Conservation (phyloP, 2,797 vertebrate species). For the Tarsius wallacei region DNA sequence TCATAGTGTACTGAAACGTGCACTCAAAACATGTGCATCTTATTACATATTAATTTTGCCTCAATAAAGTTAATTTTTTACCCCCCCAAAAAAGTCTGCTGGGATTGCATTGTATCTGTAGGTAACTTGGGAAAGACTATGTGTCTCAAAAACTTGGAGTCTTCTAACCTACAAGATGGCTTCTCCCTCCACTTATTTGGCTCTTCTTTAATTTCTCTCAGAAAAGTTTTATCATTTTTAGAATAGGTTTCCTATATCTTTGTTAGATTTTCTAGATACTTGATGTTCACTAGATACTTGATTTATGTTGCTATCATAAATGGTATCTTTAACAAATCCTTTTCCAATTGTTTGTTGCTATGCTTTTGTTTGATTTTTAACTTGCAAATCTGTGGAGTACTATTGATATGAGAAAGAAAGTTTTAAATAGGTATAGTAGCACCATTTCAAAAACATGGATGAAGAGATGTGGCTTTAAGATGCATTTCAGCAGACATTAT, state of each 20-base stretch:
- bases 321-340: not conserved
- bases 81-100: not conserved
- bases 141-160: not conserved
- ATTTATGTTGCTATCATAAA: not conserved
- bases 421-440: not conserved
- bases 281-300: not conserved
- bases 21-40: not conserved
- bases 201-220: conserved; percentile 41
- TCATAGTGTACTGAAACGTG: conserved; percentile 37
- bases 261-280: conserved; percentile 1
- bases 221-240: conserved; percentile 33
- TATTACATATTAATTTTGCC: conserved; percentile 23
- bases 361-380: conserved; percentile 20
- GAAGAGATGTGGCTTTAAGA: conserved; percentile 16
- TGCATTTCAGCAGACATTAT: not conserved
- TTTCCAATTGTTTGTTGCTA: not conserved
- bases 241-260: not conserved
- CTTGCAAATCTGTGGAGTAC: conserved; percentile 15
- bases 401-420: not conserved
- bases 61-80: conserved; percentile 17
- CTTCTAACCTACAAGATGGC: not conserved
- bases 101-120: not conserved
- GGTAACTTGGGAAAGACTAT: not conserved
- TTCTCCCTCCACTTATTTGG: conserved; percentile 47
- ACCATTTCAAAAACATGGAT: conserved; percentile 45